These are phyloP conservation scores for Ailuropoda melanoleuca DNA, from an alignment of 2,113 vertebrate species.

Conservation along the genomic window DNA sequence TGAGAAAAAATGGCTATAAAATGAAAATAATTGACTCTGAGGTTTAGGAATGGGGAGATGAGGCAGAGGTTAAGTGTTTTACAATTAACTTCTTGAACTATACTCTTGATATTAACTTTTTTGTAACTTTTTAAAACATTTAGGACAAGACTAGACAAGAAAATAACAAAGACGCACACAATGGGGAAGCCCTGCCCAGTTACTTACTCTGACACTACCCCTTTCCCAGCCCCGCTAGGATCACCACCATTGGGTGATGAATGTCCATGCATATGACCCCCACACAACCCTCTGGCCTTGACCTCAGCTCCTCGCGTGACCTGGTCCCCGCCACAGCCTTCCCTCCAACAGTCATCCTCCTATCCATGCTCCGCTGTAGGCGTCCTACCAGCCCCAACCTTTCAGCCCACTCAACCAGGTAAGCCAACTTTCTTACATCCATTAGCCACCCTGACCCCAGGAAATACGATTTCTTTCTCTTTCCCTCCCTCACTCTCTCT, in stretches of 20 bases:
- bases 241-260: too few relatives aligned
- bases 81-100: neutral
- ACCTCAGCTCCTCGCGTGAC: neutral
- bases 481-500: neutral
- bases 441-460: neutral
- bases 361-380: neutral
- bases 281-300: neutral
- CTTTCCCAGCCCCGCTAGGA: fast-evolving
- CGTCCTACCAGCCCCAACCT: neutral
- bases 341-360: too few relatives aligned
- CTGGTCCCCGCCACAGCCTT: neutral
- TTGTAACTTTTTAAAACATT: neutral
- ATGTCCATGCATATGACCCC: neutral
- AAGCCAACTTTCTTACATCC: neutral
- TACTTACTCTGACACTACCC: neutral
- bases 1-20: neutral
- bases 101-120: neutral
- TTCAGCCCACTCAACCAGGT: neutral
- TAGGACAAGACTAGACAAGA: neutral
- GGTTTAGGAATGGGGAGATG: neutral
- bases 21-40: neutral
- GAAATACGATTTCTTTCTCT: neutral
- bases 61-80: too few relatives aligned
- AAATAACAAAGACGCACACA: neutral
- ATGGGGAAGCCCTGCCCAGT: neutral